Conservation (phyloP, 2,888 invertebrate species). For the Asteroscopus sphinx region DNA sequence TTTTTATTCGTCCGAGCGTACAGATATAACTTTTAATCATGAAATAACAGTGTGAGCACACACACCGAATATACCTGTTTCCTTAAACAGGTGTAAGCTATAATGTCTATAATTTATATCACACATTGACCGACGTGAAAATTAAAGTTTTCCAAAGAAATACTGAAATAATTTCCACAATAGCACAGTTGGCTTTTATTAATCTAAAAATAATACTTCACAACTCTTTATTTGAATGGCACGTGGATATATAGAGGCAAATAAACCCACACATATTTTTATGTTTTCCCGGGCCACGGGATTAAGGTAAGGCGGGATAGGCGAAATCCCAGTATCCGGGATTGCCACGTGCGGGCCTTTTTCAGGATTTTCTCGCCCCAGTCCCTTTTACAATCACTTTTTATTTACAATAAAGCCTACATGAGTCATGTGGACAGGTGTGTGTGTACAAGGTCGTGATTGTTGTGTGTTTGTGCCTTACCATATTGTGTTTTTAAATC, state of each 20-base stretch:
- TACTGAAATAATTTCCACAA: slow-evolving; percentile 7
- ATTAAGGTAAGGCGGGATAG: slow-evolving; percentile 78
- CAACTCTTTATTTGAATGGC: slow-evolving; percentile 48
- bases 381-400: slow-evolving; percentile 64
- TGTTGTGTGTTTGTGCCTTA: slow-evolving; percentile 10
- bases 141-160: not conserved
- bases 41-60: no score
- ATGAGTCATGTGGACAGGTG: slow-evolving; percentile 37
- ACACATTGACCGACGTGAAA: not conserved
- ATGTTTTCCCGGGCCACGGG: slow-evolving; percentile 68
- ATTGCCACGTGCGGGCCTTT: slow-evolving; percentile 76
- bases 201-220: slow-evolving; percentile 38
- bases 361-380: slow-evolving; percentile 74
- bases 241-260: slow-evolving; percentile 43
- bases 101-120: not conserved
- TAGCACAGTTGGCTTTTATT: slow-evolving; percentile 26
- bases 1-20: no score
- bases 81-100: no score
- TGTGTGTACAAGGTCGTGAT: slow-evolving; percentile 35
- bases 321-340: slow-evolving; percentile 74
- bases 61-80: no score
- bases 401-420: slow-evolving; percentile 57
- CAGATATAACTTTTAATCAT: no score
- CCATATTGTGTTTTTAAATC: slow-evolving; percentile 28
- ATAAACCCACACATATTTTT: slow-evolving; percentile 52